Percentiles rank a stretch among this genome's conserved stretches.
phyloP scores from a whole-genome alignment of 2,888 invertebrate genomes.

The Diabrotica balteata region DNA sequence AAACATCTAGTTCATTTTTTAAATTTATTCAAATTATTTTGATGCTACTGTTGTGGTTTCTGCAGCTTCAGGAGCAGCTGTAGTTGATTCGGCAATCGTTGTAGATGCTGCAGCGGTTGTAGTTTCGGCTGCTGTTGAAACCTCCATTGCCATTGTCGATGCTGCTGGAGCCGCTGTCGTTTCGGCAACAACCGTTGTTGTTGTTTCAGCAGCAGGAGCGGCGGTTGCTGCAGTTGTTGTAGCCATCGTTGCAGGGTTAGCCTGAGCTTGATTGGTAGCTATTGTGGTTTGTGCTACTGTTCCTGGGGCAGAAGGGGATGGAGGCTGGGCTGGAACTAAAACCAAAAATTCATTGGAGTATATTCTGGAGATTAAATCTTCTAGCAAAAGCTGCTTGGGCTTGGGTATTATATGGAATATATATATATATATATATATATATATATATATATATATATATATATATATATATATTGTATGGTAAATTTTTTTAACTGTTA shows the following conservation, averaged over 20 bases:
- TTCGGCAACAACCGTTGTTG: neutral
- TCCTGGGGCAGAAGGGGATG: neutral
- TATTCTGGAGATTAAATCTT: no score
- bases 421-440: no score
- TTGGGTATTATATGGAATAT: no score
- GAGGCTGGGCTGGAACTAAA: neutral
- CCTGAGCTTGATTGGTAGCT: neutral
- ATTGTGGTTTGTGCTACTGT: neutral
- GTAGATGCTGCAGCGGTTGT: constrained; percentile 1
- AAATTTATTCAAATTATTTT: constrained; percentile 6
- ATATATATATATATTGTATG: no score
- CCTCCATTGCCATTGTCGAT: neutral
- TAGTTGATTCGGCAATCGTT: neutral
- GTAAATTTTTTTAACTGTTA: no score
- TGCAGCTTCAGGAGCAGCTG: neutral
- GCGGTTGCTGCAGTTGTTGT: neutral
- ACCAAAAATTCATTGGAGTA: neutral
- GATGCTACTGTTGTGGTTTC: constrained; percentile 1
- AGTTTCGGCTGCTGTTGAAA: constrained; percentile 5
- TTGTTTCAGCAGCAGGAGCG: neutral
- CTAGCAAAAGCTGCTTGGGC: no score
- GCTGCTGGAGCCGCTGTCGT: constrained; percentile 3
- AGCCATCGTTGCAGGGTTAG: neutral
- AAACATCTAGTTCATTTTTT: neutral
- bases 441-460: no score